These are phyloP conservation scores for Sphaeramia orbicularis DNA, from an alignment of 2,797 vertebrate genomes.

Conservation along the genomic window DNA sequence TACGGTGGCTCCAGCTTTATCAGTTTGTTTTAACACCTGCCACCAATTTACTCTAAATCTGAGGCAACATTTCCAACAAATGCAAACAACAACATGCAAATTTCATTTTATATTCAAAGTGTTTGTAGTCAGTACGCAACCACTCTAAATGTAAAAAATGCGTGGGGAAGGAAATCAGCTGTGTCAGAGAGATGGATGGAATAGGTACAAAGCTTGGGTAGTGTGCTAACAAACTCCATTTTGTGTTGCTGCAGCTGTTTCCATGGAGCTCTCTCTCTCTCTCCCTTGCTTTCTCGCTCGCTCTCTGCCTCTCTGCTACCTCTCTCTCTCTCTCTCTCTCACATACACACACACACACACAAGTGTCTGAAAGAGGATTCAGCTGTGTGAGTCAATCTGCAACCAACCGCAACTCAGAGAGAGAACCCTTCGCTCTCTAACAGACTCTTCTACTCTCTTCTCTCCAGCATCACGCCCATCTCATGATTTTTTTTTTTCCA, in stretches of 20 bases:
- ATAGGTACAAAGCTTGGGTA: constrained; percentile 72
- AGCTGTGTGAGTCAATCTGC: constrained; percentile 76
- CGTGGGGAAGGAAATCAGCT: constrained; percentile 53
- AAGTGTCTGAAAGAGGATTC: constrained; percentile 76
- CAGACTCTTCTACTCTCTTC: constrained; percentile 56
- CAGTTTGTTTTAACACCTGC: constrained; percentile 28
- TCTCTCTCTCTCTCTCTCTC: constrained; percentile 16
- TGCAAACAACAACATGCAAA: constrained; percentile 44
- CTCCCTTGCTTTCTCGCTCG: constrained; percentile 37
- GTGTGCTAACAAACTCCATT: constrained; percentile 82
- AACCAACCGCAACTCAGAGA: constrained; percentile 60
- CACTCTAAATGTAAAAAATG: constrained; percentile 60
- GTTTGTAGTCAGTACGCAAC: constrained; percentile 32
- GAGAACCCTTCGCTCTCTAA: constrained; percentile 48
- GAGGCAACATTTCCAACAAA: constrained; percentile 39
- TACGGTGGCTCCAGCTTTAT: constrained; percentile 1
- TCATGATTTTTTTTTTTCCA: constrained; percentile 57
- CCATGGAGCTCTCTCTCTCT: constrained; percentile 78
- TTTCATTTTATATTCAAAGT: constrained; percentile 55
- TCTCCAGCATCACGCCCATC: constrained; percentile 63
- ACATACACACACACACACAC: constrained; percentile 31
- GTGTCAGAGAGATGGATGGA: constrained; percentile 68
- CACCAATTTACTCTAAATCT: constrained; percentile 20
- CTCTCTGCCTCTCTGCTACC: constrained; percentile 26
- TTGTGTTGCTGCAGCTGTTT: constrained; percentile 82